Percentiles rank a stretch among this genome's conserved stretches.
Conservation (phyloP, 30 jellyfish, hydroid and myxozoan species). For the Aurelia coerulea region DNA sequence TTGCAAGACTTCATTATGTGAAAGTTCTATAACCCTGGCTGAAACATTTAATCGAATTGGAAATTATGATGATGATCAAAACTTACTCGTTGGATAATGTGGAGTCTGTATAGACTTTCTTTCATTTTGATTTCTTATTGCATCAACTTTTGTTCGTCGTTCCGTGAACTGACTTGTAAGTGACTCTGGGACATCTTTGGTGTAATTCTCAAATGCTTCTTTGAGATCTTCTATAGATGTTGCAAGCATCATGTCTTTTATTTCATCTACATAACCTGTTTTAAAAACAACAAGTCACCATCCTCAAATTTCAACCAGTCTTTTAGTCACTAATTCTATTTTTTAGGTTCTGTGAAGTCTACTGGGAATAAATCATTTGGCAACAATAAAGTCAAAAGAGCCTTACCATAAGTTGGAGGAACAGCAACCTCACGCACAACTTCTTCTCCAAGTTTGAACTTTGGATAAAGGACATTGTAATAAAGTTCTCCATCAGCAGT, state of each 20-base stretch:
- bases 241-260: not conserved
- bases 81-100: constrained; percentile 17
- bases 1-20: constrained; percentile 3
- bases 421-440: constrained; percentile 41
- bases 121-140: not conserved
- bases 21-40: not conserved
- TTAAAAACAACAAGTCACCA: too few relatives aligned
- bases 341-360: constrained; percentile 4
- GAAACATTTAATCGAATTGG: not conserved
- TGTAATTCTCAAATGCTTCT: not conserved
- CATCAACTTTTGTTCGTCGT: constrained; percentile 6
- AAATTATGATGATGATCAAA: constrained; percentile 6
- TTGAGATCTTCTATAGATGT: not conserved
- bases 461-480: constrained; percentile 12
- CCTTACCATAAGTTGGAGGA: constrained; percentile 47
- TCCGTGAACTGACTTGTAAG: not conserved
- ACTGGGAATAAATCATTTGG: constrained; percentile 5
- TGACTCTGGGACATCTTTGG: not conserved
- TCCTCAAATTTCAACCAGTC: not conserved
- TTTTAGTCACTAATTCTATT: not conserved
- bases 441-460: constrained; percentile 52
- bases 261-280: not conserved
- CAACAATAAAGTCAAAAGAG: not conserved
- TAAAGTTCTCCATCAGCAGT: constrained; percentile 27
- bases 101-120: constrained; percentile 26